phyloP scores from a whole-genome alignment of 2,113 vertebrate species.

The Sylvia atricapilla region DNA sequence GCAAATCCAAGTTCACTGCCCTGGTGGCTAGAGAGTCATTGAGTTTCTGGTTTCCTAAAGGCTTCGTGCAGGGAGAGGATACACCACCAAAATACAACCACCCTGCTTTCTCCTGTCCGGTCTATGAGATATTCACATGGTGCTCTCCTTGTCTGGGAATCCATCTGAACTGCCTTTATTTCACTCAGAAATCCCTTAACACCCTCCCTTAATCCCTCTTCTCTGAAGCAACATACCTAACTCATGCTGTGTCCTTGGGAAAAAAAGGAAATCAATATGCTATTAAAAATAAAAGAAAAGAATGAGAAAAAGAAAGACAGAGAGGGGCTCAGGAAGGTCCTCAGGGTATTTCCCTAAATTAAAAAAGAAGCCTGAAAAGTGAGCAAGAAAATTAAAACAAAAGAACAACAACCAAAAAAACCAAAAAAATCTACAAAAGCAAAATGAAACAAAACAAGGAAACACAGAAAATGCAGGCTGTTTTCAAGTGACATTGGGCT shows the following conservation, averaged over 20 bases:
- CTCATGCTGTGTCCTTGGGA: not conserved
- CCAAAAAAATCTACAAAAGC: not conserved
- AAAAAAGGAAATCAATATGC: not conserved
- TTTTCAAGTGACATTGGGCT: not conserved
- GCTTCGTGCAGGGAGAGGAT: rapidly evolving
- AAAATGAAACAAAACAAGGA: not conserved
- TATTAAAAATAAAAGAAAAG: constrained; percentile 14
- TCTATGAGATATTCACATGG: not conserved
- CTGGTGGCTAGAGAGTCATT: not conserved
- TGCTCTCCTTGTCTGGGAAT: not conserved
- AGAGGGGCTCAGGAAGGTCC: constrained; percentile 1
- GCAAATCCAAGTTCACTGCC: constrained; percentile 23
- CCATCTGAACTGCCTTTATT: not conserved
- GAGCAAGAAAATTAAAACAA: constrained; percentile 2
- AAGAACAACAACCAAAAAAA: not conserved
- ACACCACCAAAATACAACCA: not conserved
- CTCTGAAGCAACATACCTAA: not conserved
- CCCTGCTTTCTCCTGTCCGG: not conserved
- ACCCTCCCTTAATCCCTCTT: not conserved
- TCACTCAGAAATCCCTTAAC: not conserved
- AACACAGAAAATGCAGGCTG: not conserved
- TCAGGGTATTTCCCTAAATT: constrained; percentile 15
- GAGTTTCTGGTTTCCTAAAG: constrained; percentile 39
- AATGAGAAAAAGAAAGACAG: not conserved
- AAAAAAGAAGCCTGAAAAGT: constrained; percentile 38